Conservation (phyloP, 2,888 invertebrate genomes). For the Apodemia hepburni region DNA sequence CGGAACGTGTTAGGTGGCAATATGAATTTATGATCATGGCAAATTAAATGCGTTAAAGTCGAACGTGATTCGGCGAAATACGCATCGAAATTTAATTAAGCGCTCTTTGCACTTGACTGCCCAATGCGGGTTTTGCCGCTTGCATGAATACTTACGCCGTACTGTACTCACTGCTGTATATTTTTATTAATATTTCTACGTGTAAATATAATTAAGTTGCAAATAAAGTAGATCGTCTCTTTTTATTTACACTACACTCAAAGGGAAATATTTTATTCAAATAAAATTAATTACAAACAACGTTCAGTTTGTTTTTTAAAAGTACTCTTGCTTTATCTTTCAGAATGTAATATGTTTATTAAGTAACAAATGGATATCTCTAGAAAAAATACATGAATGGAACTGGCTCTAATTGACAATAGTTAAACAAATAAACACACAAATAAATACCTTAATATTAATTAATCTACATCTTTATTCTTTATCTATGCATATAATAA, state of each 20-base stretch:
- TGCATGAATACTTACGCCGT: conserved; percentile 32
- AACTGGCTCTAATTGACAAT: no score
- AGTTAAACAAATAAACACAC: no score
- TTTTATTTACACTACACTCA: conserved; percentile 5
- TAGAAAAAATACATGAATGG: no score
- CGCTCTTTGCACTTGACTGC: conserved; percentile 51
- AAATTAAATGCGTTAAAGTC: conserved; percentile 64
- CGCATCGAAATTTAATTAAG: conserved; percentile 62
- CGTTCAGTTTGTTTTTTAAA: no score
- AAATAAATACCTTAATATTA: no score
- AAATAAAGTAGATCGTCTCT: conserved; percentile 11
- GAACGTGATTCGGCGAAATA: conserved; percentile 53
- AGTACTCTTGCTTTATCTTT: no score
- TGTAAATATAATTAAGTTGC: conserved; percentile 26
- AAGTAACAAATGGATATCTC: no score
- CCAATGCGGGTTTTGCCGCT: conserved; percentile 35
- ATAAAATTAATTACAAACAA: not conserved
- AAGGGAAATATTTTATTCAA: conserved; percentile 5
- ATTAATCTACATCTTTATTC: no score
- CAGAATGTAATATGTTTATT: no score
- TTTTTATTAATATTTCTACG: conserved; percentile 18
- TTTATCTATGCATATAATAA: no score
- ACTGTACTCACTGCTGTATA: not conserved
- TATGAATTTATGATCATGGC: conserved; percentile 70
- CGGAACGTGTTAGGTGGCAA: conserved; percentile 64